A percentile compares a stretch with the other conserved stretches of the same genome.
phyloP scores from a whole-genome alignment of 2,113 vertebrate genomes.

The Microtus ochrogaster region DNA sequence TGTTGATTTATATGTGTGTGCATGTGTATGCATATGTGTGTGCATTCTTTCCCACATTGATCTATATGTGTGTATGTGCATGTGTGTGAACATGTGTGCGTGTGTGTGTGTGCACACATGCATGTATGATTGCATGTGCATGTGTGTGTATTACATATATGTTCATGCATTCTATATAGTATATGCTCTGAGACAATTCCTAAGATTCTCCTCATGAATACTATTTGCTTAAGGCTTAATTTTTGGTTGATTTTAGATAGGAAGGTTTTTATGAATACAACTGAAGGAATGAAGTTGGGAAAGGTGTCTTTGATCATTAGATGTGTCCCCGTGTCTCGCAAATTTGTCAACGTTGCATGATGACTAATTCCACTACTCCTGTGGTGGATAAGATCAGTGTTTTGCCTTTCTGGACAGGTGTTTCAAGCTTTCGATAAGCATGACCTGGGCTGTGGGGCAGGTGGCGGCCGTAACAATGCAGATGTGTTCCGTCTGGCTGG shows the following conservation, averaged over 20 bases:
- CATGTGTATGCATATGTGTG: background rate
- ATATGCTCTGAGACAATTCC: background rate
- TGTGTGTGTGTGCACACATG: no score
- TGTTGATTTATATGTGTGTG: background rate
- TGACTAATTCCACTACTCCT: background rate
- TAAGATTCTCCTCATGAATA: background rate
- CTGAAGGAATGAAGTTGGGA: constrained; percentile 1
- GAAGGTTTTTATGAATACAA: background rate
- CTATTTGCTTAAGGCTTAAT: background rate
- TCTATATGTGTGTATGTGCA: background rate
- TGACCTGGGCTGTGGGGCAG: constrained; percentile 95
- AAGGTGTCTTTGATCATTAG: background rate
- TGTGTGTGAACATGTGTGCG: background rate
- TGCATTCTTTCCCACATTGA: background rate
- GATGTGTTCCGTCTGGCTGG: constrained; percentile 92
- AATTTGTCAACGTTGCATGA: background rate
- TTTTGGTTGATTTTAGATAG: constrained; percentile 41
- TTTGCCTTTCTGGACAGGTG: constrained; percentile 84
- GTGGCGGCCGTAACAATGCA: constrained; percentile 91
- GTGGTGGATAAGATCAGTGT: background rate
- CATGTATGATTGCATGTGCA: background rate
- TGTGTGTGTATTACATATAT: background rate
- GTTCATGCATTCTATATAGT: background rate
- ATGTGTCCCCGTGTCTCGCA: background rate
- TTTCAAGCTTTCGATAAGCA: constrained; percentile 89